Conservation (phyloP, 2,113 vertebrate species). For the Aldabrachelys gigantea region DNA sequence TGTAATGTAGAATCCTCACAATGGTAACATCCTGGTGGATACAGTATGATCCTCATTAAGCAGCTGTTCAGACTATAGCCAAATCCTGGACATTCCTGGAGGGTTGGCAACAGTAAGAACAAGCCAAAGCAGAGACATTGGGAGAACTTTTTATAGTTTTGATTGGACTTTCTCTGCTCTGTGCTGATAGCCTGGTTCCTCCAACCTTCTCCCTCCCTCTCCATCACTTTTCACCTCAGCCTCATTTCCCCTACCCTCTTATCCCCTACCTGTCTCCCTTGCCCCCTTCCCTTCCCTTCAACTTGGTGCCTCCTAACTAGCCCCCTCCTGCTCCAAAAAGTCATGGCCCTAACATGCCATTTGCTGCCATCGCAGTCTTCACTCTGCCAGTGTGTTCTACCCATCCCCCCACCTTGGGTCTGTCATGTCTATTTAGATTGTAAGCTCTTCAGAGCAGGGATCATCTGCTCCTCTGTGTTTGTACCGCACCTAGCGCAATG, state of each 20-base stretch:
- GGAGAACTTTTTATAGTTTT: background rate
- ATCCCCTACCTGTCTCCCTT: background rate
- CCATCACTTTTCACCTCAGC: background rate
- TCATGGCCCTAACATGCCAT: background rate
- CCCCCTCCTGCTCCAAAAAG: background rate
- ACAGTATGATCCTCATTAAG: fast-evolving
- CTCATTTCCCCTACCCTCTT: background rate
- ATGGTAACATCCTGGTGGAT: background rate
- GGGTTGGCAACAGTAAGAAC: background rate
- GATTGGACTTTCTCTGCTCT: background rate
- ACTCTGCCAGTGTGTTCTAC: background rate
- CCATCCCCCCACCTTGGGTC: background rate
- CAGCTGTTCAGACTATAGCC: background rate
- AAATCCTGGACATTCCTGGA: background rate
- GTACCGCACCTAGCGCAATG: background rate
- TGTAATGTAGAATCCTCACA: fast-evolving
- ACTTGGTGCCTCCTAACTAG: background rate
- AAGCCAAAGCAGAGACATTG: background rate
- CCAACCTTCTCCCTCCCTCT: background rate
- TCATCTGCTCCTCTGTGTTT: background rate
- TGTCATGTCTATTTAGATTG: background rate
- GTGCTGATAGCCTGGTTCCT: background rate
- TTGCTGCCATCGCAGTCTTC: background rate
- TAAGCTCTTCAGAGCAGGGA: background rate
- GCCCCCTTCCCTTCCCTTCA: background rate